phyloP scores from a whole-genome alignment of 2,888 invertebrate genomes.

The Chalcis sispes region DNA sequence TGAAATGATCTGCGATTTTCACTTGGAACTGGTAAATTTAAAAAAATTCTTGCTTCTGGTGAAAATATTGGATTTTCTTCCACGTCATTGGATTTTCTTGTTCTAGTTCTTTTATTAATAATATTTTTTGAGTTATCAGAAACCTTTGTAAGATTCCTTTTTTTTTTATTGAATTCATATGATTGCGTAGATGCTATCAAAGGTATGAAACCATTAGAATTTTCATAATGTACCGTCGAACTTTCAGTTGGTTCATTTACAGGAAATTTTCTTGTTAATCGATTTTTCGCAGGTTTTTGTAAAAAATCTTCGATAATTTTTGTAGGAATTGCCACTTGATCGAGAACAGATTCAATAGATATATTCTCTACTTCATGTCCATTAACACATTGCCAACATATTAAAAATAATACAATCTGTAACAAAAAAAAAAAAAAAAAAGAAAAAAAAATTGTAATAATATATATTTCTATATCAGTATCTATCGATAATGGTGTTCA shows the following conservation, averaged over 20 bases:
- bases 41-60: conserved; percentile 66
- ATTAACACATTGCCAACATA: conserved; percentile 67
- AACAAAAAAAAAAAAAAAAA: conserved; percentile 44
- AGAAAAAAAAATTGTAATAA: conserved; percentile 13
- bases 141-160: conserved; percentile 29
- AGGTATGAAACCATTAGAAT: conserved; percentile 71
- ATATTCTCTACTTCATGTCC: conserved; percentile 59
- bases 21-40: conserved; percentile 63
- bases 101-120: conserved; percentile 3
- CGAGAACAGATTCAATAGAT: conserved; percentile 61
- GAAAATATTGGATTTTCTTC: conserved; percentile 62
- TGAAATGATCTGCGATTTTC: conserved; percentile 69
- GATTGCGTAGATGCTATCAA: conserved; percentile 60
- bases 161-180: conserved; percentile 36
- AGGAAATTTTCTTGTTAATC: conserved; percentile 15
- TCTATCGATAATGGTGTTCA: not conserved
- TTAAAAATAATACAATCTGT: conserved; percentile 69
- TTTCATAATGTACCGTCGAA: conserved; percentile 66
- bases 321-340: conserved; percentile 70
- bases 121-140: conserved; percentile 13
- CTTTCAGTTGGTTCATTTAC: conserved; percentile 38
- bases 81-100: not conserved
- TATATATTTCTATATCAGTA: conserved; percentile 4
- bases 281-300: conserved; percentile 30
- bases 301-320: conserved; percentile 59